Percentiles rank a stretch among this genome's conserved stretches.
Conservation (phyloP, 1,140 invertebrate species). For the Temnothorax longispinosus region DNA sequence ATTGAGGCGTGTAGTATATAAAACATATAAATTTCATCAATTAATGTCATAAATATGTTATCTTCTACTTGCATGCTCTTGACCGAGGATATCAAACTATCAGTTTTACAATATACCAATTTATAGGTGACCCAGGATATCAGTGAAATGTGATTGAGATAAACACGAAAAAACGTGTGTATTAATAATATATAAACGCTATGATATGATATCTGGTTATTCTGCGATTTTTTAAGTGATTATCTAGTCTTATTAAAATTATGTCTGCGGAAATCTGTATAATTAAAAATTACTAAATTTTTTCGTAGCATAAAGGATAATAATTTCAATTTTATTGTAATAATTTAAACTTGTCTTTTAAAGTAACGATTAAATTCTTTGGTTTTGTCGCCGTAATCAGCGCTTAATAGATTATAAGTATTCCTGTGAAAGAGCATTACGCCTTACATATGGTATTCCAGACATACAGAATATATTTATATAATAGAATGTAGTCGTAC, state of each 20-base stretch:
- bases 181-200: not conserved
- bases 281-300: not conserved
- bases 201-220: slow-evolving; percentile 5
- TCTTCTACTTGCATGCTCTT: not conserved
- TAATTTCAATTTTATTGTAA: slow-evolving; percentile 32
- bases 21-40: slow-evolving; percentile 31
- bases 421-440: not conserved
- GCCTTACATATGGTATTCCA: not conserved
- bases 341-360: not conserved
- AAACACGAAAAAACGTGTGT: not conserved
- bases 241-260: not conserved
- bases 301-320: slow-evolving; percentile 17
- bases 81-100: slow-evolving; percentile 22
- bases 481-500: not conserved
- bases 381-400: not conserved
- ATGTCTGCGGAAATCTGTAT: not conserved
- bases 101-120: slow-evolving; percentile 5
- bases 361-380: not conserved
- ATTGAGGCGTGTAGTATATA: not conserved
- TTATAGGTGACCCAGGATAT: not conserved
- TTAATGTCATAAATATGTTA: slow-evolving; percentile 26
- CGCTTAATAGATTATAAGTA: not conserved
- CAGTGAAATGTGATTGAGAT: not conserved
- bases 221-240: not conserved
- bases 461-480: not conserved